Base-by-base conservation (phyloP, 2,888 invertebrate species). In the Ophion ellenae region DNA sequence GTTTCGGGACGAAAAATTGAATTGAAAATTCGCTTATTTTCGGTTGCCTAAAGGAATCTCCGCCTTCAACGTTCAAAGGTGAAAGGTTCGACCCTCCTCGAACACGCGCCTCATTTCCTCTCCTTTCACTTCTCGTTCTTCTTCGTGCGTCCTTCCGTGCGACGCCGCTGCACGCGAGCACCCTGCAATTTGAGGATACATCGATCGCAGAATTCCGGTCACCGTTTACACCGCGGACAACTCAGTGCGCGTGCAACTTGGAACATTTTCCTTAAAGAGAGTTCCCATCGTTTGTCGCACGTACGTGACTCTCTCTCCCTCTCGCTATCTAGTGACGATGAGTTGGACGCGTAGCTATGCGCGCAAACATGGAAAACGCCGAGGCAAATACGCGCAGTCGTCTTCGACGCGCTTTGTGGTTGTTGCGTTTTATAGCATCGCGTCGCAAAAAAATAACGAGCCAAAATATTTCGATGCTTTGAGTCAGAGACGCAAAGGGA, bases 131-230 rank as follows among this genome's bases (percentile, higher is more conserved):
- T 70, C 32, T 71, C 20, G 10, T 67, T 57, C n/a, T 45, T 76
- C 36, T 67, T 57, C 4, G 36, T 63, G 10, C 32, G 47, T 61
- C 45, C 63, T 40, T n/a, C n/a, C 24, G 40, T 78, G 24, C 14
- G 10, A 57, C 63, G 67, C 45, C 6, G 17, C 14, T 61, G 20
- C 67, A 57, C n/a, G 32, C 14, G 45, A 40, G 53, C 53, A 76
- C 11, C 32, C 59, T 53, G 5, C 64, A 28, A 64, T 61, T 79
- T 59, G 66, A 64, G 70, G 85, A 85, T 75, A 85, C 76, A 85
- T 85, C 79, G 85, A 85, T 76, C 85, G 79, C 2, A 4, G 85
- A 85, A 85, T 76, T 75, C 79, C 75, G 78, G 82, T 85, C 79
- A 82, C 71, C 66, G 79, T 76, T 47, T 47, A 47, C 2, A 47